phyloP scores from a whole-genome alignment of 2,113 vertebrate genomes.

The Andinoacara biseriatus region DNA sequence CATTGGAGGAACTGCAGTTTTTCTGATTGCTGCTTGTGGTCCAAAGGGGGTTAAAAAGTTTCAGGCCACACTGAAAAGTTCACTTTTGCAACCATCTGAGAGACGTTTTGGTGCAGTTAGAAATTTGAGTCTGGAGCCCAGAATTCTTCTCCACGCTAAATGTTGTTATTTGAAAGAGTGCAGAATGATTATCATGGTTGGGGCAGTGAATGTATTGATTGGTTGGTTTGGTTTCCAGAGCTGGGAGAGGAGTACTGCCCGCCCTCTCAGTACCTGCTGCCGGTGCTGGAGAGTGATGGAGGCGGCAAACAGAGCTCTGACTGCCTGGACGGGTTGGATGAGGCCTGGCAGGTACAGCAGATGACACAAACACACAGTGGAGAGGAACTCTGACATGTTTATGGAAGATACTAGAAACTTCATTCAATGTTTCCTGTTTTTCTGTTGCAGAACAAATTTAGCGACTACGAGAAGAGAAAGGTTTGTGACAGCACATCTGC shows the following conservation, averaged over 20 bases:
- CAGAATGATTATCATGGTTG: background rate
- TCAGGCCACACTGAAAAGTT: no score
- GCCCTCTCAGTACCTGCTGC: constrained; percentile 87
- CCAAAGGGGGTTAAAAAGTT: no score
- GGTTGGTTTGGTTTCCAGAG: constrained; percentile 69
- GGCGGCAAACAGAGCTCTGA: constrained; percentile 69
- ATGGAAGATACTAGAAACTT: background rate
- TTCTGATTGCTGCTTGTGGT: no score
- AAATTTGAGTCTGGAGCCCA: background rate
- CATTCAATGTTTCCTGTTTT: background rate
- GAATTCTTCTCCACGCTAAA: background rate
- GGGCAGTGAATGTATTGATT: background rate
- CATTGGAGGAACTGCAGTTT: no score
- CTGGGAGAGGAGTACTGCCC: constrained; percentile 88
- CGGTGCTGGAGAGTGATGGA: constrained; percentile 82
- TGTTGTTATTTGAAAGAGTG: background rate
- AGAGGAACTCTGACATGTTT: background rate
- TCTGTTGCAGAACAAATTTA: constrained; percentile 89
- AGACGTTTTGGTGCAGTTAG: background rate
- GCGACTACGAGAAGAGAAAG: constrained; percentile 94
- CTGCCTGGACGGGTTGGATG: constrained; percentile 78
- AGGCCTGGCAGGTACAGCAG: constrained; percentile 86
- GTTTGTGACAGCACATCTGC: constrained; percentile 67
- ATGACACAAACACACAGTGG: background rate
- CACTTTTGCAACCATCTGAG: no score